Evolutionary conservation across 2,888 invertebrate species (phyloP).

Genomic region (Tetragnatha montana): DNA sequence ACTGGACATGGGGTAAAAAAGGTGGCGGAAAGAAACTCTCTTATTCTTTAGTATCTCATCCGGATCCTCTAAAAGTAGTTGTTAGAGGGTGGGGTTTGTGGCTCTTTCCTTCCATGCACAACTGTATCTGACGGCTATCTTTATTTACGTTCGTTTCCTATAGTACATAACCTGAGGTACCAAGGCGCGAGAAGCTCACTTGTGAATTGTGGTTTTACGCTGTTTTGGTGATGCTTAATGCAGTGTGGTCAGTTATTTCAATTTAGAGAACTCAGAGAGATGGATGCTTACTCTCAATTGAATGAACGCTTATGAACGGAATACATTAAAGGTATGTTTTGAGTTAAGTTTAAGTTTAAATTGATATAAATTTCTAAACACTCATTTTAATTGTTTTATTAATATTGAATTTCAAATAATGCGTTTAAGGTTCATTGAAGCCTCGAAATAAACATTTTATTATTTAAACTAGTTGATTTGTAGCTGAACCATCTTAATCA

Average conservation of each 20-base stretch:
- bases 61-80: slow-evolving; percentile 50
- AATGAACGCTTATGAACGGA: no score
- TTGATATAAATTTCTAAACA: no score
- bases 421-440: no score
- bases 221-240: background rate
- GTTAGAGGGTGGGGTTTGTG: slow-evolving; percentile 51
- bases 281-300: no score
- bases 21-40: slow-evolving; percentile 18
- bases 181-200: background rate
- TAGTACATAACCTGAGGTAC: background rate
- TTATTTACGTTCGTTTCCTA: slow-evolving; percentile 18
- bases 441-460: no score
- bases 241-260: slow-evolving; percentile 2
- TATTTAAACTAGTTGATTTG: no score
- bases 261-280: background rate
- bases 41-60: slow-evolving; percentile 39
- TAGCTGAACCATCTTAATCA: no score
- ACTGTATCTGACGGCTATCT: slow-evolving; percentile 35
- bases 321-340: no score
- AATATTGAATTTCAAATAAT: no score
- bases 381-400: no score
- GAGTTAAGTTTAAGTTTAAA: no score
- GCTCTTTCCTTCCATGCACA: slow-evolving; percentile 24
- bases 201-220: background rate
- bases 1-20: background rate